phyloP scores from a whole-genome alignment of 2,888 invertebrate genomes.

The Synanthedon vespiformis region DNA sequence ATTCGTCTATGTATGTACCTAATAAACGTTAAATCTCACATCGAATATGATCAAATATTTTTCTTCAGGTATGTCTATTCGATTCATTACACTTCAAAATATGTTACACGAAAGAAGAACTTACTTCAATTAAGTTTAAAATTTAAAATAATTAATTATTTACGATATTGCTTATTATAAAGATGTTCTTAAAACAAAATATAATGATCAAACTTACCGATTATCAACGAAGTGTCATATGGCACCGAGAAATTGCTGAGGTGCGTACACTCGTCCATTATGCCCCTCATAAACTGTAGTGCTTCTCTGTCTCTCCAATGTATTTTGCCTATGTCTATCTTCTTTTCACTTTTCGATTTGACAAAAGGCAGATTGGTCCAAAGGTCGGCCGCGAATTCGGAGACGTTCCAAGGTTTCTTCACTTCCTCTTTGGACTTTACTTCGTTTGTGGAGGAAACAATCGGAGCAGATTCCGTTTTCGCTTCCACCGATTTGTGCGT shows the following conservation, averaged over 20 bases:
- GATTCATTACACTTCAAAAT: no score
- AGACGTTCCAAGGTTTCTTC: constrained; percentile 42
- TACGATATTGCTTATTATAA: no score
- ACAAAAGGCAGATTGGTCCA: constrained; percentile 51
- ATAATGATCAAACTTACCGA: constrained; percentile 47
- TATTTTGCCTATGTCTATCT: constrained; percentile 71
- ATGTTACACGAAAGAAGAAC: no score
- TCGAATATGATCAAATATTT: no score
- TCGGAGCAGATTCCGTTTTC: not conserved
- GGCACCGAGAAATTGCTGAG: constrained; percentile 91
- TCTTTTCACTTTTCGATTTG: constrained; percentile 32
- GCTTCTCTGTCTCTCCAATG: constrained; percentile 84
- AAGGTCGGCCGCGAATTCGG: constrained; percentile 46
- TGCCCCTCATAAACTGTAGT: constrained; percentile 93
- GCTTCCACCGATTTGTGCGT: no score
- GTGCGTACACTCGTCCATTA: constrained; percentile 99
- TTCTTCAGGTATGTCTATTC: no score
- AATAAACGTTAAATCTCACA: no score
- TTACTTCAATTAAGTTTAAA: no score
- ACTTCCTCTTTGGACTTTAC: constrained; percentile 5
- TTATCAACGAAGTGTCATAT: constrained; percentile 89
- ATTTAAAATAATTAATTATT: no score
- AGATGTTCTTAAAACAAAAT: no score
- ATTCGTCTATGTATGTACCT: no score
- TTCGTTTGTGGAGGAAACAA: not conserved